Evolutionary conservation across 2,888 invertebrate species (phyloP).

Genomic region (Bellardia pandia): DNA sequence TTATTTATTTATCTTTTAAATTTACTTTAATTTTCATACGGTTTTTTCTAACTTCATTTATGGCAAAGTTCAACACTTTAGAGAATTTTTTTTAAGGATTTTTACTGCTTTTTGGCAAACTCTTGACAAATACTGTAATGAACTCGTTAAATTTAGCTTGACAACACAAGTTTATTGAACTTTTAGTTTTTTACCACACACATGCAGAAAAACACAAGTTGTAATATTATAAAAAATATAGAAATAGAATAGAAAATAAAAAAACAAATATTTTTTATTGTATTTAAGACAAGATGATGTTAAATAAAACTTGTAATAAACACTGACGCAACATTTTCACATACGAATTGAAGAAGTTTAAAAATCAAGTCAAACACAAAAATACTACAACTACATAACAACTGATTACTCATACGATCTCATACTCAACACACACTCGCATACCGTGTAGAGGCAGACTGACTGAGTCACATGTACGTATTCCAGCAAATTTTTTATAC

Average conservation of each 20-base stretch:
- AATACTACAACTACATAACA: background rate
- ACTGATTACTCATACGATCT: conserved; percentile 70
- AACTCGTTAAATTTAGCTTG: conserved; percentile 51
- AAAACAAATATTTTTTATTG: background rate
- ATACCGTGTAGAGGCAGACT: background rate
- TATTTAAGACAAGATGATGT: conserved; percentile 56
- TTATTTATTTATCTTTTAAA: background rate
- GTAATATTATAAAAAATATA: conserved; percentile 12
- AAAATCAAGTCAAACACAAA: conserved; percentile 45
- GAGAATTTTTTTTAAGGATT: conserved; percentile 40
- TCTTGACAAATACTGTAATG: background rate
- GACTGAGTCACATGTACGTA: conserved; percentile 34
- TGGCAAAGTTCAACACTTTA: conserved; percentile 37
- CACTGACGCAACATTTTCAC: conserved; percentile 67
- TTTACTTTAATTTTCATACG: conserved; percentile 1
- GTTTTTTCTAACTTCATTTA: background rate
- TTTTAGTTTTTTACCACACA: conserved; percentile 49
- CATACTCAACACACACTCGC: conserved; percentile 48
- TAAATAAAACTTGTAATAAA: conserved; percentile 62
- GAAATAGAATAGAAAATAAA: background rate
- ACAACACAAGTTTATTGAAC: conserved; percentile 71
- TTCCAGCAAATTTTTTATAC: conserved; percentile 7
- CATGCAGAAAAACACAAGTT: conserved; percentile 12
- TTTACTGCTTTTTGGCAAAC: conserved; percentile 59
- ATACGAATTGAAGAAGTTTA: conserved; percentile 38